Evolutionary conservation across 37 sponge, comb jelly and placozoan species (phyloP).

Genomic region (Theonella swinhoei): DNA sequence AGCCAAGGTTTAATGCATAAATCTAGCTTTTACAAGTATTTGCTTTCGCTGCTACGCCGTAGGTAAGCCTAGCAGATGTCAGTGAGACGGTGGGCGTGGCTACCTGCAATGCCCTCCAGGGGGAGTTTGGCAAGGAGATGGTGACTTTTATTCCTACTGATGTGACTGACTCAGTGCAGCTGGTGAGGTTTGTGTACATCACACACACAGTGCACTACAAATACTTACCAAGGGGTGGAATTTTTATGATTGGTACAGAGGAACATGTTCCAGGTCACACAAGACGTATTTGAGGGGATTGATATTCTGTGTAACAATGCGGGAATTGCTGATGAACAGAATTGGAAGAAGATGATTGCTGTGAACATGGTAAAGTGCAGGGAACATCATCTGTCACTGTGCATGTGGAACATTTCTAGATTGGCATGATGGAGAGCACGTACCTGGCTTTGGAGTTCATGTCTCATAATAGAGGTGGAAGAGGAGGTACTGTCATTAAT

Average conservation of each 20-base stretch:
- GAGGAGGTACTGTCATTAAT: conserved; percentile 78
- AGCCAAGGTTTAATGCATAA: conserved; percentile 61
- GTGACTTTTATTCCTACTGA: conserved; percentile 53
- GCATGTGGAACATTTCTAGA: conserved; percentile 10
- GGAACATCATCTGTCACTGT: background rate
- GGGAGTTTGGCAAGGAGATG: conserved; percentile 23
- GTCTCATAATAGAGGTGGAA: conserved; percentile 57
- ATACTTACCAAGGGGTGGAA: no score
- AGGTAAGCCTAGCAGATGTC: conserved; percentile 65
- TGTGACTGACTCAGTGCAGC: conserved; percentile 47
- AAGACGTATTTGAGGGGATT: conserved; percentile 52
- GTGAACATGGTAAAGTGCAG: conserved; percentile 68
- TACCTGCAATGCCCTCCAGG: conserved; percentile 28
- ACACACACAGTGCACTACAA: background rate
- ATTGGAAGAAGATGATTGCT: conserved; percentile 67
- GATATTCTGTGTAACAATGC: conserved; percentile 90
- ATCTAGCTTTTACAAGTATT: no score
- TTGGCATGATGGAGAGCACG: conserved; percentile 64
- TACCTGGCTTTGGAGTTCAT: conserved; percentile 71
- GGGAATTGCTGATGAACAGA: conserved; percentile 67
- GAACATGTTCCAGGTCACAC: conserved; percentile 41
- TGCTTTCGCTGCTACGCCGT: no score
- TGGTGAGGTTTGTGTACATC: conserved; percentile 20
- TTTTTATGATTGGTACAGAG: conserved; percentile 22
- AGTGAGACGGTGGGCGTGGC: conserved; percentile 15